Base-by-base conservation (phyloP, 2,797 vertebrate species). In the Pseudopleuronectes americanus region DNA sequence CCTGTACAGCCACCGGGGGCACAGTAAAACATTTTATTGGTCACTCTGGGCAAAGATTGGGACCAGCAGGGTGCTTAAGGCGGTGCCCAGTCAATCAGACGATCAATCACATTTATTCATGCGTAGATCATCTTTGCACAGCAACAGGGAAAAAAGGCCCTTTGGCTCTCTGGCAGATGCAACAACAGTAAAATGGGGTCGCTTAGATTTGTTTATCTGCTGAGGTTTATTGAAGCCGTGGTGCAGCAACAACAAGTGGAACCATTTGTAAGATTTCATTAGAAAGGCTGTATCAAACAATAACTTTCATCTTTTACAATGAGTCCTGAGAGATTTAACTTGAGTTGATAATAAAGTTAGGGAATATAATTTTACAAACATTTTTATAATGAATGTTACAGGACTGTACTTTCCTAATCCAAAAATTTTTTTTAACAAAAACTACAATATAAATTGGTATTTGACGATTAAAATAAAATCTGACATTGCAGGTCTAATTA, bases 11-110 rank as follows among this genome's bases (percentile, higher is more conserved):
- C 71, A 47, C 65, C 61, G 2, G 19, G 78, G 81, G 81, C 65
- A 84, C 73, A 71, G 76, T 89, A 84, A 84, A 73, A 45, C 3
- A 71, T 79, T 93, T 92, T 91, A 92, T 89, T 84, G 80, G 73
- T 84, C 84, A 81, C 77, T 87, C 76, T 71, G 79, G 83, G 53
- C 23, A 13, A 58, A 67, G 66, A 81, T 59, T 63, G 74, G 78
- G 57, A 72, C 81, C 81, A 86, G 81, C 75, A 65, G 77, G 79
- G 76, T 52, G 68, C 79, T 84, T 55, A 63, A 72, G 73, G 49
- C 51, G 43, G 67, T 33, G 33, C 52, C 83, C 75, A 81, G 71
- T 73, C 80, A 80, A 81, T 87, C 64, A 74, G 48, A 57, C 69
- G 61, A 85, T 91, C 75, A 68, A 78, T 90, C 84, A 88, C 43